Conservation (phyloP, 2,797 vertebrate genomes). For the Morelia viridis region DNA sequence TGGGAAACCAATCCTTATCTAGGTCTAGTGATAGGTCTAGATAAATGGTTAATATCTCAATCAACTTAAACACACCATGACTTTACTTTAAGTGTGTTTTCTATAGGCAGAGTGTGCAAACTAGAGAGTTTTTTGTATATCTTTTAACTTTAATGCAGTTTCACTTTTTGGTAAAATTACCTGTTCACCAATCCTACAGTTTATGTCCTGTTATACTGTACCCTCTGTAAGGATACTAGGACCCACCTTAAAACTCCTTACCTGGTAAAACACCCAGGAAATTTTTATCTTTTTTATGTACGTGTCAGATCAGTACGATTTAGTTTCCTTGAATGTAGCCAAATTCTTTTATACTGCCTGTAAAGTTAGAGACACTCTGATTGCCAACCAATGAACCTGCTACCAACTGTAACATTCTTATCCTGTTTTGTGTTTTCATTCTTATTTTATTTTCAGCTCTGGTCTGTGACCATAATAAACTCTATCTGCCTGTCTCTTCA, state of each 20-base stretch:
- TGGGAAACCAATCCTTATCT: constrained; percentile 46
- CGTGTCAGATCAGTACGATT: neutral
- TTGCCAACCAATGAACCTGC: neutral
- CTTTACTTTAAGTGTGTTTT: constrained; percentile 52
- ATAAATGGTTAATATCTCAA: constrained; percentile 62
- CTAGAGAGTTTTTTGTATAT: constrained; percentile 56
- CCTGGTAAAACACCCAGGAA: neutral
- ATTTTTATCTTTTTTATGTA: neutral
- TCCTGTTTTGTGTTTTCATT: neutral
- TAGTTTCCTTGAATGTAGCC: neutral
- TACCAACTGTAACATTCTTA: neutral
- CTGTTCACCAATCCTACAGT: neutral
- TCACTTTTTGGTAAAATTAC: neutral
- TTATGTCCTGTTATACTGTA: neutral
- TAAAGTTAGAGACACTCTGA: neutral
- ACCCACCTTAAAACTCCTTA: neutral
- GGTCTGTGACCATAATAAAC: neutral
- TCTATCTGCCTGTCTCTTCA: neutral
- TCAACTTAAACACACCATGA: constrained; percentile 52
- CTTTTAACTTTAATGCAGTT: neutral
- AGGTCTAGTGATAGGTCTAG: constrained; percentile 35
- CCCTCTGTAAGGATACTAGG: neutral
- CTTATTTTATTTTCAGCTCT: neutral
- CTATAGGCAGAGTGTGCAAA: constrained; percentile 53
- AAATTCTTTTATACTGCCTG: neutral